Evolutionary conservation across 1,140 invertebrate species (phyloP).

Genomic region (Temnothorax longispinosus): DNA sequence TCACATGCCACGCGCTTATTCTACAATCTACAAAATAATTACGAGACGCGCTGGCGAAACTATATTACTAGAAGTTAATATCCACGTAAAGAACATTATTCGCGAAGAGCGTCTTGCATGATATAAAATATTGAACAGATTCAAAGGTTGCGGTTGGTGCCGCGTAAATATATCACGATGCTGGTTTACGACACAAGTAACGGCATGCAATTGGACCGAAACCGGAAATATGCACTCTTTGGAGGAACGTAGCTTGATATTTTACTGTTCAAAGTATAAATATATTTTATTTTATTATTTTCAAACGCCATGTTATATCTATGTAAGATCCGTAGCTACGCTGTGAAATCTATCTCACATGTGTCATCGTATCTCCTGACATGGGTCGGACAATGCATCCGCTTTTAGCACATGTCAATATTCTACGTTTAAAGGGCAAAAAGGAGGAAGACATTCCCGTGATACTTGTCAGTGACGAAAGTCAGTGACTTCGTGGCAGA

Average conservation of each 20-base stretch:
- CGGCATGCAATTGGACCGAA: background rate
- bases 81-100: background rate
- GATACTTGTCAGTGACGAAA: constrained; percentile 25
- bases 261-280: background rate
- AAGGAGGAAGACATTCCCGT: background rate
- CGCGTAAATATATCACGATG: constrained; percentile 3
- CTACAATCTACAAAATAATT: constrained; percentile 23
- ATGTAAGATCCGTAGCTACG: background rate
- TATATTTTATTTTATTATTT: background rate
- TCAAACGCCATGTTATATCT: no score
- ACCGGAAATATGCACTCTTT: background rate
- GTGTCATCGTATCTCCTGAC: background rate
- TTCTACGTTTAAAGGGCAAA: background rate
- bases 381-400: constrained; percentile 23
- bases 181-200: background rate
- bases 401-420: constrained; percentile 26
- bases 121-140: background rate
- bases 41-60: background rate
- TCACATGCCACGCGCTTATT: background rate
- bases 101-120: background rate
- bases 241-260: no score
- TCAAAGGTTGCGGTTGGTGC: background rate
- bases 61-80: constrained; percentile 22
- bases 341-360: constrained; percentile 17
- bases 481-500: background rate